Evolutionary conservation across 2,113 vertebrate species (phyloP).

Genomic region (Zosterops borbonicus): DNA sequence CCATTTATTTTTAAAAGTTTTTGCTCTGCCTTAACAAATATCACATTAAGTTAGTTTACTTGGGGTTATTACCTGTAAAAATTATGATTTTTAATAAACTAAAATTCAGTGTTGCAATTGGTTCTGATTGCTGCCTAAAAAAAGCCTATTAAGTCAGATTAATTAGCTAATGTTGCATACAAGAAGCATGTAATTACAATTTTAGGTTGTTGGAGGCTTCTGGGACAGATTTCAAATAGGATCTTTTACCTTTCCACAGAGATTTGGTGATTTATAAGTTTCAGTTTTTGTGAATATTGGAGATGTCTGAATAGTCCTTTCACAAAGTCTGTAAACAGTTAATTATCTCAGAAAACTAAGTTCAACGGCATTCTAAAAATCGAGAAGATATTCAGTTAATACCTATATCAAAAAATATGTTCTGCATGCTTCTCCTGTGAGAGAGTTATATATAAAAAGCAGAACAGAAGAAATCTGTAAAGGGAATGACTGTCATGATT

Average conservation of each 20-base stretch:
- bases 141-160: background rate
- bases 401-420: background rate
- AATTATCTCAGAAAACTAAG: background rate
- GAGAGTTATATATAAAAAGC: background rate
- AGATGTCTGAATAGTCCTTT: background rate
- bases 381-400: background rate
- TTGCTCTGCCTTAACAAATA: background rate
- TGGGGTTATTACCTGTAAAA: background rate
- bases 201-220: constrained; percentile 71
- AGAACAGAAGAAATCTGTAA: background rate
- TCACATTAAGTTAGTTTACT: background rate
- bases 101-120: background rate
- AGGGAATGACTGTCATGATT: background rate
- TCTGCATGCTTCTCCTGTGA: background rate
- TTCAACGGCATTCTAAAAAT: background rate
- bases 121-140: background rate
- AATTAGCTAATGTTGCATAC: background rate
- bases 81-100: background rate
- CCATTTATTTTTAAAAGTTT: background rate
- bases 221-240: constrained; percentile 78
- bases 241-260: constrained; percentile 55
- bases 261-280: constrained; percentile 75
- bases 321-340: background rate
- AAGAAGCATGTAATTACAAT: background rate
- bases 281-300: background rate